Base-by-base conservation (phyloP, 2,113 vertebrate species). In the Chaetodon auriga region DNA sequence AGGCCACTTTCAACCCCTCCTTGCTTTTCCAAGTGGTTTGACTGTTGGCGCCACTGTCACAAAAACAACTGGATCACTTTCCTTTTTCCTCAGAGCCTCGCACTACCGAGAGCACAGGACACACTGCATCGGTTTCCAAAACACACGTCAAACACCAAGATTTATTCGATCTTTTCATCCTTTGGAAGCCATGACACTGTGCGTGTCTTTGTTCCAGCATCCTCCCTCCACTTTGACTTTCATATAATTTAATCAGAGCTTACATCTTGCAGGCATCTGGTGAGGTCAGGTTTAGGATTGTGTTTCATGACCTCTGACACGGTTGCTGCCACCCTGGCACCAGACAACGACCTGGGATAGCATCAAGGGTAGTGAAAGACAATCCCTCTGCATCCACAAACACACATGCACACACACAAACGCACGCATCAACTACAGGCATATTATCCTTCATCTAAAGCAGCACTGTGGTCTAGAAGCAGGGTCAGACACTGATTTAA, bases 231-330 rank as follows among this genome's bases (percentile, higher is more conserved):
- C 55, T 80, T 46, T 54, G 12, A 62, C 57, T 66, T 46, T 14
- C 16, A 68, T 36, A 55, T 54, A 53, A 46, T 82, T 70, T 68
- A 68, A 89, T 82, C 58, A 76, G 63, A 68, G 54, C 16, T 77
- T 5, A 75, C 30, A 61, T 82, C 62, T 79, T 60, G 36, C 83
- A 61, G 63, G 65, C 85, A 85, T 83, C 45, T 85, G 80, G 2
- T 43, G n/a, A 60, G 83, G 75, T 75, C 71, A 57, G 18, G 66
- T 49, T 75, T 66, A 63, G 41, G 72, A 77, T 87, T 84, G 78
- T 61, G 64, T 80, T 72, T 68, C 63, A 25, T 43, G 86, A 90
- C 81, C 78, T 74, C 63, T 78, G 75, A 85, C 60, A 74, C 41
- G 46, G 64, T 7, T n/a, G 45, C 58, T 41, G 54, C 63, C 1